Percentiles rank a stretch among this genome's conserved stretches.
Evolutionary conservation across 53 echinoderm and acorn worm genomes (phyloP).

Genomic region (Holothuria leucospilota): DNA sequence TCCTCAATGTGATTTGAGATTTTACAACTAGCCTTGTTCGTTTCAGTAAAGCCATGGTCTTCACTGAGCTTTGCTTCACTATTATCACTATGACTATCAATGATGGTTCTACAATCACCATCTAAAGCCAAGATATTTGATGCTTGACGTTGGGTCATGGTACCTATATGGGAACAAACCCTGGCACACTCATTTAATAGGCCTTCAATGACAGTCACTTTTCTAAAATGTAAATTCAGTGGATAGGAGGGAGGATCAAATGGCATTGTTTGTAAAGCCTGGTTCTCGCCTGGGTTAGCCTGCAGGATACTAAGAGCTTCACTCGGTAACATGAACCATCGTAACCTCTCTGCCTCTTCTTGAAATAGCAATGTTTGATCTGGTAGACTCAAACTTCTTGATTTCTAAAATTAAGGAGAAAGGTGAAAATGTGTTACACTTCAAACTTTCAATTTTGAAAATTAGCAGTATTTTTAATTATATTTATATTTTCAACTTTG

Average conservation of each 20-base stretch:
- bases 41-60: too few species aligned
- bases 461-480: too few species aligned
- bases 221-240: not conserved
- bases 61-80: too few species aligned
- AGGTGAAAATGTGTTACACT: not conserved
- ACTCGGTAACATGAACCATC: slow-evolving; percentile 98
- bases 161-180: not conserved
- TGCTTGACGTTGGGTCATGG: too few species aligned
- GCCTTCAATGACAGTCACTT: slow-evolving; percentile 14
- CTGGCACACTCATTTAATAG: not conserved
- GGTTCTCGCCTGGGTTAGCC: not conserved
- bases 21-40: too few species aligned
- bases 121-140: too few species aligned
- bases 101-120: too few species aligned
- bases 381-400: slow-evolving; percentile 66
- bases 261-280: slow-evolving; percentile 45
- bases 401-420: slow-evolving; percentile 60
- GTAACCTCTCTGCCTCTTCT: slow-evolving; percentile 58
- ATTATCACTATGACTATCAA: too few species aligned
- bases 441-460: too few species aligned
- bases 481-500: too few species aligned
- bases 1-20: too few species aligned
- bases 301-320: slow-evolving; percentile 75
- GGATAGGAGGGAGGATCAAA: slow-evolving; percentile 85
- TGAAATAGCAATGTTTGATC: slow-evolving; percentile 92